Percentiles rank a stretch among this genome's conserved stretches.
phyloP scores from a whole-genome alignment of 2,797 vertebrate genomes.

The Takifugu rubripes region DNA sequence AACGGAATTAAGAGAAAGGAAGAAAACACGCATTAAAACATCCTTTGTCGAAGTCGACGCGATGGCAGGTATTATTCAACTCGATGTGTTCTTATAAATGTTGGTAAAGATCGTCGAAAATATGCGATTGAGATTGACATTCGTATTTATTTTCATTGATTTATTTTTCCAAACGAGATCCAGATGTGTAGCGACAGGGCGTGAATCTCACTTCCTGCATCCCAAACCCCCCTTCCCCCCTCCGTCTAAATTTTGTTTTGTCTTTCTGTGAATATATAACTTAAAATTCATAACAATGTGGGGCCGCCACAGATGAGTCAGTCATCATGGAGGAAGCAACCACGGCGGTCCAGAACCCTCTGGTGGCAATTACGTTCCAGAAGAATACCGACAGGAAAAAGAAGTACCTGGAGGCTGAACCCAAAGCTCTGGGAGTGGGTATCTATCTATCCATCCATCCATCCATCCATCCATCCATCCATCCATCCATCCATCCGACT shows the following conservation, averaged over 20 bases:
- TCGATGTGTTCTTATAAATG: too few species aligned
- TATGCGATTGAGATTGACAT: too few species aligned
- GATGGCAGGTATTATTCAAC: too few species aligned
- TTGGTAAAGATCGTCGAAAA: too few species aligned
- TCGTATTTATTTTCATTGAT: too few species aligned
- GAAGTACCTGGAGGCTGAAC: constrained; percentile 72
- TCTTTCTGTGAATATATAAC: background rate
- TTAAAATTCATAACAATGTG: background rate
- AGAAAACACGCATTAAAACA: too few species aligned
- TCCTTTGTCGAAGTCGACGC: too few species aligned
- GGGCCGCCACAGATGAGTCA: constrained; percentile 35
- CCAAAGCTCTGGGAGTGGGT: constrained; percentile 69
- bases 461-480: background rate
- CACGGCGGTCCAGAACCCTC: constrained; percentile 25
- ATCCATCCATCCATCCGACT: background rate
- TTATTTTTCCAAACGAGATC: constrained; percentile 10
- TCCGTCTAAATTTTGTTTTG: too few species aligned
- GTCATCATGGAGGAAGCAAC: constrained; percentile 11
- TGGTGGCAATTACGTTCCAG: constrained; percentile 65
- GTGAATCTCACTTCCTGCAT: too few species aligned
- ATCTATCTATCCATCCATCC: background rate
- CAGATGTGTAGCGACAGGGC: constrained; percentile 31
- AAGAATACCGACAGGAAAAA: constrained; percentile 44
- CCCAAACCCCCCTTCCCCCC: too few species aligned
- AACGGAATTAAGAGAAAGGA: too few species aligned